A percentile compares a stretch with the other conserved stretches of the same genome.
phyloP scores from a whole-genome alignment of 2,888 invertebrate genomes.

The Epirrita christyi region DNA sequence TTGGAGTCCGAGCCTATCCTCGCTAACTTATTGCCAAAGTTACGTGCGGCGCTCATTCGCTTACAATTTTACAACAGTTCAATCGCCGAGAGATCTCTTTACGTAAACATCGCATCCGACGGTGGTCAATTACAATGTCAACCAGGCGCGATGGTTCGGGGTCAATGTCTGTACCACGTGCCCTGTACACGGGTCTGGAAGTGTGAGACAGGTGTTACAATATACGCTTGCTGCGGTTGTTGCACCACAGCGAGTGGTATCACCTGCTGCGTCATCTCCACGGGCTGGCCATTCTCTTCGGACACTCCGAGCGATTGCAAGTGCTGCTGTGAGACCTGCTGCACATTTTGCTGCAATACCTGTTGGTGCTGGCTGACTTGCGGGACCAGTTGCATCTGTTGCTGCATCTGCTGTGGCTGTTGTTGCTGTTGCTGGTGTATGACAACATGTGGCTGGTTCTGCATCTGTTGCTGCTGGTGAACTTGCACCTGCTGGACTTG shows the following conservation, averaged over 20 bases:
- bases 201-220: constrained; percentile 87
- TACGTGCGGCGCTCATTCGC: constrained; percentile 55
- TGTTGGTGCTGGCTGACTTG: constrained; percentile 82
- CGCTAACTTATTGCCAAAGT: constrained; percentile 77
- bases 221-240: constrained; percentile 87
- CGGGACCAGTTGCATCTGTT: constrained; percentile 76
- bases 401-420: constrained; percentile 67
- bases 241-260: constrained; percentile 87
- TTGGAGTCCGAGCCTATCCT: constrained; percentile 50
- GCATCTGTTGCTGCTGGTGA: constrained; percentile 77
- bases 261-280: constrained; percentile 87
- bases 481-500: constrained; percentile 68
- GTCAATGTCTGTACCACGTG: constrained; percentile 84
- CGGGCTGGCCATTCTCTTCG: constrained; percentile 80
- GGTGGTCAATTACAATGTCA: constrained; percentile 13
- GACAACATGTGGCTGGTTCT: constrained; percentile 71
- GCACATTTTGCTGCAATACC: constrained; percentile 74
- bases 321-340: constrained; percentile 77
- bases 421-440: constrained; percentile 71
- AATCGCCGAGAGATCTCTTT: constrained; percentile 56
- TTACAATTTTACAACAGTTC: constrained; percentile 47
- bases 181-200: constrained; percentile 87
- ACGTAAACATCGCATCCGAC: constrained; percentile 40
- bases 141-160: constrained; percentile 16
- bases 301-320: constrained; percentile 79